A percentile compares a stretch with the other conserved stretches of the same genome.
Conservation (phyloP, 2,113 vertebrate species). For the Mixornis gularis region DNA sequence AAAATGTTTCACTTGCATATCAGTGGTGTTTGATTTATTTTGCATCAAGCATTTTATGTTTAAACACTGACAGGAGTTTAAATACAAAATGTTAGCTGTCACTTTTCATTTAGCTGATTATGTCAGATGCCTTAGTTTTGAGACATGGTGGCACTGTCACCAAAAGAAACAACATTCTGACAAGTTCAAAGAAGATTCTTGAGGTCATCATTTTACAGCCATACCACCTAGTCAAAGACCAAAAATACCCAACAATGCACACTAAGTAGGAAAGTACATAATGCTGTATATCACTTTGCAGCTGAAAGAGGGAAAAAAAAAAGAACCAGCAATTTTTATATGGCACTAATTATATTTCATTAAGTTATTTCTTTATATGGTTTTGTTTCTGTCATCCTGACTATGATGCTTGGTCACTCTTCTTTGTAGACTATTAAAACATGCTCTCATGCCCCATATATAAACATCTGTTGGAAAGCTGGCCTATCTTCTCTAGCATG, state of each 20-base stretch:
- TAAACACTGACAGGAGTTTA: slow-evolving; percentile 80
- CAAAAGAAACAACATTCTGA: slow-evolving; percentile 73
- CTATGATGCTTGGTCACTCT: background rate
- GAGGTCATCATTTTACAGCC: slow-evolving; percentile 75
- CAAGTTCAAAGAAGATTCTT: slow-evolving; percentile 74
- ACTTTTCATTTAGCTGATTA: slow-evolving; percentile 79
- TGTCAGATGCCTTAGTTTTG: slow-evolving; percentile 78
- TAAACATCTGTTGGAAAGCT: slow-evolving; percentile 44
- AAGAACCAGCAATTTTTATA: background rate
- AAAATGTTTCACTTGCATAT: slow-evolving; percentile 75
- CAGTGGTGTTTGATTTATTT: slow-evolving; percentile 78
- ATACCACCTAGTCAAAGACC: slow-evolving; percentile 50
- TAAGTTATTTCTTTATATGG: background rate
- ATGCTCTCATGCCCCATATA: background rate
- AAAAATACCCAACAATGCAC: slow-evolving; percentile 12
- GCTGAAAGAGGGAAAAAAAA: background rate
- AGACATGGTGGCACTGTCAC: slow-evolving; percentile 75
- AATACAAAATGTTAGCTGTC: slow-evolving; percentile 81
- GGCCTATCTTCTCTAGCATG: slow-evolving; percentile 63
- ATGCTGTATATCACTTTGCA: background rate
- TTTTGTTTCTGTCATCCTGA: background rate
- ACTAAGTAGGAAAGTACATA: background rate
- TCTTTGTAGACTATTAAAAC: slow-evolving; percentile 67
- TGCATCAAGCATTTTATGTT: slow-evolving; percentile 80
- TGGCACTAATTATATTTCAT: background rate